phyloP scores from a whole-genome alignment of 2,797 vertebrate genomes.

The Coranthus polyacanthus region DNA sequence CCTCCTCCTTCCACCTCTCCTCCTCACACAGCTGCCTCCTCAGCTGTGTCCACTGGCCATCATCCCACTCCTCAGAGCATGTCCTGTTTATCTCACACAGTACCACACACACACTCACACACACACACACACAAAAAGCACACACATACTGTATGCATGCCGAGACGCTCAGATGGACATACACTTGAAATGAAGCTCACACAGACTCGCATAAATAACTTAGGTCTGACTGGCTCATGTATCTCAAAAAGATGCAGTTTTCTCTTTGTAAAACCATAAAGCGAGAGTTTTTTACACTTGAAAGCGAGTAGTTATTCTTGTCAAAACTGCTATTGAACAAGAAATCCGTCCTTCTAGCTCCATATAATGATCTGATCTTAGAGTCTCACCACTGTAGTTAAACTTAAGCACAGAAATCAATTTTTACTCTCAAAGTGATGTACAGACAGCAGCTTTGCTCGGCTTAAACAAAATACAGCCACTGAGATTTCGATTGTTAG shows the following conservation, averaged over 20 bases:
- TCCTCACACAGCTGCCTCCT: conserved; percentile 80
- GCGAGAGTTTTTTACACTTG: conserved; percentile 8
- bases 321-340: conserved; percentile 12
- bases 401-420: background rate
- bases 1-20: conserved; percentile 39
- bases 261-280: background rate
- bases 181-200: conserved; percentile 19
- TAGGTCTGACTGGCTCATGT: background rate
- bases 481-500: background rate
- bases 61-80: conserved; percentile 73
- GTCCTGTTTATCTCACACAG: conserved; percentile 79
- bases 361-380: conserved; percentile 12
- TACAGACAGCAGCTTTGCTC: background rate
- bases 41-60: conserved; percentile 81
- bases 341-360: conserved; percentile 14
- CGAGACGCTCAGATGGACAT: conserved; percentile 8
- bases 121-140: conserved; percentile 34
- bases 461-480: conserved; percentile 4
- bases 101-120: conserved; percentile 37
- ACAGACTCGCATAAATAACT: conserved; percentile 1
- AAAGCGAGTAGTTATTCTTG: conserved; percentile 11
- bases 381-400: background rate
- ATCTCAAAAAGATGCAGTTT: conserved; percentile 5
- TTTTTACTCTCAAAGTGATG: background rate
- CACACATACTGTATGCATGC: conserved; percentile 40